phyloP scores from a whole-genome alignment of 2,797 vertebrate genomes.

The Synanceia verrucosa region DNA sequence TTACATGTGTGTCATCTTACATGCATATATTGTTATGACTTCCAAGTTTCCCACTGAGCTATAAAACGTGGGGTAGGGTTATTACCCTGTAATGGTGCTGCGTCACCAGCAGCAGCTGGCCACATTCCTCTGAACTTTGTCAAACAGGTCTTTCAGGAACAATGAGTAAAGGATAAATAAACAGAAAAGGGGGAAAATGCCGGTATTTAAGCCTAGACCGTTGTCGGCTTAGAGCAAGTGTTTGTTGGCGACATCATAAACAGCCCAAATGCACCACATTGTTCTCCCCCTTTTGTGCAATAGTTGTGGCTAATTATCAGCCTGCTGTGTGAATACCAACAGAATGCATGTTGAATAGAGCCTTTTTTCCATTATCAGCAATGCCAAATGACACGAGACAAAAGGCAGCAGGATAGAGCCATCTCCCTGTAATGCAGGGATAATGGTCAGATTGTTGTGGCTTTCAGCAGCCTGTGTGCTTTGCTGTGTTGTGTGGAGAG shows the following conservation, averaged over 20 bases:
- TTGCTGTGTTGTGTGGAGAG: slow-evolving; percentile 44
- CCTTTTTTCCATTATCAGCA: slow-evolving; percentile 68
- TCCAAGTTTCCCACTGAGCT: slow-evolving; percentile 51
- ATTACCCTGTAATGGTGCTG: slow-evolving; percentile 29
- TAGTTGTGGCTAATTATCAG: slow-evolving; percentile 73
- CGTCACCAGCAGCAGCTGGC: slow-evolving; percentile 38
- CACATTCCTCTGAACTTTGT: slow-evolving; percentile 36
- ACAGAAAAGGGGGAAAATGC: slow-evolving; percentile 22
- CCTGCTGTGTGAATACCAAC: slow-evolving; percentile 60
- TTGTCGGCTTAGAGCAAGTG: slow-evolving; percentile 38
- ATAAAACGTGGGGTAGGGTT: slow-evolving; percentile 36
- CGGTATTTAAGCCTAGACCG: slow-evolving; percentile 33
- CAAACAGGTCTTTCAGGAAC: slow-evolving; percentile 51
- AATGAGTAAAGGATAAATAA: slow-evolving; percentile 45
- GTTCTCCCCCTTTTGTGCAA: slow-evolving; percentile 67
- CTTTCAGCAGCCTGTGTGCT: slow-evolving; percentile 55
- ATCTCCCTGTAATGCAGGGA: slow-evolving; percentile 66
- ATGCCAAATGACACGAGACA: slow-evolving; percentile 78
- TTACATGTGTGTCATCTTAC: slow-evolving; percentile 34
- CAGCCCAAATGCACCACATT: slow-evolving; percentile 58
- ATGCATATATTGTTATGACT: slow-evolving; percentile 56
- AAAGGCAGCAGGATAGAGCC: slow-evolving; percentile 72
- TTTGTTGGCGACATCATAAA: slow-evolving; percentile 47
- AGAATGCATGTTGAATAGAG: slow-evolving; percentile 47
- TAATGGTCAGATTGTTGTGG: slow-evolving; percentile 70